Evolutionary conservation across 2,888 invertebrate species (phyloP), one percentile per base, ranked within the genome.

Genomic region (Dexiosoma caninum): DNA sequence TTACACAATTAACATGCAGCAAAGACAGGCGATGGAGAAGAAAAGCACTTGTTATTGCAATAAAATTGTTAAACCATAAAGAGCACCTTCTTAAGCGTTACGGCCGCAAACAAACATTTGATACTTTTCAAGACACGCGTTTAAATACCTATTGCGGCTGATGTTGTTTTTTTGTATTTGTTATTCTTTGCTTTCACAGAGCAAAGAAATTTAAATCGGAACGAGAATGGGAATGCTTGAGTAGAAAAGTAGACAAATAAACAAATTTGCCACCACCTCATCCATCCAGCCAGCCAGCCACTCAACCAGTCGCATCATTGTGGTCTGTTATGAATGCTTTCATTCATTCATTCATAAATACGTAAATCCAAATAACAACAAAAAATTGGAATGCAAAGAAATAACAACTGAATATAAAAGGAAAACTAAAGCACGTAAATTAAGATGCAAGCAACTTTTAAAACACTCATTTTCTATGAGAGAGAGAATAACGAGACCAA

Each of bases 81-180:
- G 51, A 70, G 64, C 57, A 57, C 64, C 76, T 55, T 71, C 14
- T 55, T 69, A 37, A 40, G 14, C 21, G 42, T 42, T 64, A 21
- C 32, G 14, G 40, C 60, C 78, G 60, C 51, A 51, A 62, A 9
- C 75, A 42, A 70, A 77, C 77, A 80, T 80, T 59, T 70, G 66
- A 80, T 76, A 80, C 76, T 44, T 67, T 64, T 71, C 14, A 71
- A 77, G 55, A 72, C 77, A 81, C 72, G 42, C 77, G 69, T 59
- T 77, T 42, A 49, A 62, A 57, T 62, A 67, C 51, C 62, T 49
- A 27, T 62, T 35, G 44, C 35, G 32, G 32, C 14, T 71, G 40
- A 60, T 19, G n/a, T 14, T 46, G 19, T 55, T 53, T 27, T 35
- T 27, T 51, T 57, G 12, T 55, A 3, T 51, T 35, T 53, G 21